Percentiles rank a stretch among this genome's conserved stretches.
Evolutionary conservation across 2,113 vertebrate genomes (phyloP).

Genomic region (Sinocyclocheilus anophthalmus): DNA sequence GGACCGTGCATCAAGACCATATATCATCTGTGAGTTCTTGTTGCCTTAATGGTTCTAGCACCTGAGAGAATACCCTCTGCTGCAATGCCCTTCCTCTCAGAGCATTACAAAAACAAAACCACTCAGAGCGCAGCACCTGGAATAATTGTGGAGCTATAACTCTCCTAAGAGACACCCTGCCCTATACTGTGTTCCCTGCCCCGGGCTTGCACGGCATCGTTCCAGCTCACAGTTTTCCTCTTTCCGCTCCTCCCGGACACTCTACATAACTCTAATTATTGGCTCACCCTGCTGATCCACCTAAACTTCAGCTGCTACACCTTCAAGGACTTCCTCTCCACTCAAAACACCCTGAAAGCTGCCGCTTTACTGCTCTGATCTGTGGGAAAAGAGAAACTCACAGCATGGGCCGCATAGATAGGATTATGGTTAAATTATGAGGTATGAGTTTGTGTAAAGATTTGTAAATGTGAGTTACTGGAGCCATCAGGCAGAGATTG

Average conservation of each 20-base stretch:
- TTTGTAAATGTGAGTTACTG: conserved; percentile 3
- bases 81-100: neutral
- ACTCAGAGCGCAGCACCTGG: conserved; percentile 8
- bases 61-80: conserved; percentile 6
- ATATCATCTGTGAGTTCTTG: conserved; percentile 19
- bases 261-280: conserved; percentile 46
- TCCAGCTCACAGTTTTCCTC: conserved; percentile 44
- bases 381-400: conserved; percentile 13
- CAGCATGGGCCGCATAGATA: conserved; percentile 32
- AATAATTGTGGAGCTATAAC: conserved; percentile 17
- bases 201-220: conserved; percentile 17
- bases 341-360: conserved; percentile 34
- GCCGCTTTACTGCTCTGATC: neutral
- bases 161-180: conserved; percentile 28
- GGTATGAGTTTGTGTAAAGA: conserved; percentile 19
- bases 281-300: conserved; percentile 9
- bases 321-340: conserved; percentile 44
- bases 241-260: conserved; percentile 44
- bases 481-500: neutral
- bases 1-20: neutral
- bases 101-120: conserved; percentile 19
- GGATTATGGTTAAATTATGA: conserved; percentile 36
- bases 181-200: conserved; percentile 10
- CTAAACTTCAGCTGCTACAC: conserved; percentile 14
- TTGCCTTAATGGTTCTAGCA: conserved; percentile 25